phyloP scores from a whole-genome alignment of 2,888 invertebrate species.

The Drosophila subsilvestris region DNA sequence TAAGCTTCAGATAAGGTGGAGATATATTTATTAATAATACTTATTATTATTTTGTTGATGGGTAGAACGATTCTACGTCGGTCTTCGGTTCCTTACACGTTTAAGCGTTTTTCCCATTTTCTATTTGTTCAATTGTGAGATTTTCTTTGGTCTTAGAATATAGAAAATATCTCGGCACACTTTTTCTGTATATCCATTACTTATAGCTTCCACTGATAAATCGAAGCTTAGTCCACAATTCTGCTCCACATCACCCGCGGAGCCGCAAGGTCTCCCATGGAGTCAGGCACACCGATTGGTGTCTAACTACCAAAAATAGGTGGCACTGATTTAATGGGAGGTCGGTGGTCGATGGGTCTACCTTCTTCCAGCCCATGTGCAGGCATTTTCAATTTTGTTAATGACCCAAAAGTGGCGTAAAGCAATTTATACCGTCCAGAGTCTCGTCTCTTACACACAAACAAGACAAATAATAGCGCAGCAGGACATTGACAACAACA shows the following conservation, averaged over 20 bases:
- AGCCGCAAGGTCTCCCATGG: not conserved
- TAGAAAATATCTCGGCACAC: not conserved
- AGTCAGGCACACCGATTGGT: constrained; percentile 49
- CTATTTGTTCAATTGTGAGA: too few species aligned
- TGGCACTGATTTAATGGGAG: constrained; percentile 77
- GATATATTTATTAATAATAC: too few species aligned
- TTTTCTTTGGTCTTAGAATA: too few species aligned
- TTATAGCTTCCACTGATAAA: constrained; percentile 3
- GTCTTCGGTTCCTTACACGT: too few species aligned
- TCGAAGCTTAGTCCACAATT: constrained; percentile 5
- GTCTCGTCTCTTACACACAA: constrained; percentile 48
- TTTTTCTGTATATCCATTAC: constrained; percentile 1
- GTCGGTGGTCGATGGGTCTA: constrained; percentile 24
- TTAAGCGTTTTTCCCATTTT: too few species aligned
- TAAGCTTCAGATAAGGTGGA: not conserved
- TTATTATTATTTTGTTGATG: not conserved
- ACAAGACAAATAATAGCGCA: constrained; percentile 82
- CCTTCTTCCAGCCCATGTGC: constrained; percentile 18
- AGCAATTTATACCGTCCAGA: constrained; percentile 77
- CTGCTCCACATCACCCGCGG: constrained; percentile 9
- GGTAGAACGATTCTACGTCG: too few species aligned
- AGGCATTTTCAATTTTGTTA: constrained; percentile 82
- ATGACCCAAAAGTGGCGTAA: constrained; percentile 82
- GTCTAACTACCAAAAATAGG: constrained; percentile 74
- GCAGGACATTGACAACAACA: constrained; percentile 83